Conservation (phyloP, 1,140 invertebrate species). For the Eufriesea mexicana region DNA sequence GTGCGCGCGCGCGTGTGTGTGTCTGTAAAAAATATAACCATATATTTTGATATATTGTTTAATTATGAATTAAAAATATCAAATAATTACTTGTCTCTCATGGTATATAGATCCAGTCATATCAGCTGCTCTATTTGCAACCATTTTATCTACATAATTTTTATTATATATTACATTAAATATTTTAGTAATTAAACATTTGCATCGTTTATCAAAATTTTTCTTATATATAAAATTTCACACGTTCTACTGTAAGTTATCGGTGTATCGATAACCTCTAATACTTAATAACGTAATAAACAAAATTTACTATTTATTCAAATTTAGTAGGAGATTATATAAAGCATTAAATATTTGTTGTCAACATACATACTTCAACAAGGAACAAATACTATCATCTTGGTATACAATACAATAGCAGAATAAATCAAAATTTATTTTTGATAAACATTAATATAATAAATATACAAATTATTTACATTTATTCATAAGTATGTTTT, state of each 20-base stretch:
- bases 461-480: not conserved
- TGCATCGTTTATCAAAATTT: not conserved
- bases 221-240: not conserved
- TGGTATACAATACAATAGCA: not conserved
- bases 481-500: constrained; percentile 28
- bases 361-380: not conserved
- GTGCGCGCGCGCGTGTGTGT: not conserved
- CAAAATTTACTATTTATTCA: not conserved
- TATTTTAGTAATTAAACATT: not conserved
- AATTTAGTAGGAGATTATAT: not conserved
- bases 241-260: not conserved
- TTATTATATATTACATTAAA: not conserved
- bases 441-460: not conserved
- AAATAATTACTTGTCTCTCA: constrained; percentile 78
- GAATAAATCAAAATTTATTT: constrained; percentile 1
- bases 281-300: not conserved
- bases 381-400: constrained; percentile 20
- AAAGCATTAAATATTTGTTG: not conserved
- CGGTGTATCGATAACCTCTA: not conserved
- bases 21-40: not conserved
- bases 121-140: constrained; percentile 71
- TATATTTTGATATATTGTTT: not conserved
- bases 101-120: constrained; percentile 80
- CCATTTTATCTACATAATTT: constrained; percentile 73
- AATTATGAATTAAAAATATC: constrained; percentile 12